A percentile compares a stretch with the other conserved stretches of the same genome.
phyloP scores from a whole-genome alignment of 2,113 vertebrate species.

The Sinocyclocheilus grahami region DNA sequence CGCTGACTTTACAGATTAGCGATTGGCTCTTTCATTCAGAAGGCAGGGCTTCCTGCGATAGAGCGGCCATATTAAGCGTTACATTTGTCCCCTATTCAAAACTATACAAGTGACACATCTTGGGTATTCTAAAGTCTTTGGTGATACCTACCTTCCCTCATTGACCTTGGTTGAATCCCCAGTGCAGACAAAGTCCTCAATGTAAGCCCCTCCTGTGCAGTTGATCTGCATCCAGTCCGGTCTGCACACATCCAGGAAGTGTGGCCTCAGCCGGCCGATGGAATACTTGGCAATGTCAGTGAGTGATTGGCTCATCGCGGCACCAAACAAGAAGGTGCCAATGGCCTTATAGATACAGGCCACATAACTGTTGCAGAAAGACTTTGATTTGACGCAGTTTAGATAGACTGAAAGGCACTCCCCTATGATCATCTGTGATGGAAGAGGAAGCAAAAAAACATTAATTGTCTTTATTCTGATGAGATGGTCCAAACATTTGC shows the following conservation, averaged over 20 bases:
- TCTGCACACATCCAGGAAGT: slow-evolving; percentile 90
- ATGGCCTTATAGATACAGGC: slow-evolving; percentile 90
- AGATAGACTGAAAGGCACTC: slow-evolving; percentile 86
- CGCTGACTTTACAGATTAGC: no score
- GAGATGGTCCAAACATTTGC: background rate
- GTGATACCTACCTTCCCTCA: slow-evolving; percentile 83
- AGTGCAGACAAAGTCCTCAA: slow-evolving; percentile 84
- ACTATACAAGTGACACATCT: no score
- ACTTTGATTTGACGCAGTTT: slow-evolving; percentile 88
- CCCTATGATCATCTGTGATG: slow-evolving; percentile 89
- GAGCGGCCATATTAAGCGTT: no score
- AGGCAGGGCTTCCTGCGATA: no score
- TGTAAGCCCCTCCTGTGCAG: slow-evolving; percentile 83
- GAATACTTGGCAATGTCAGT: slow-evolving; percentile 99
- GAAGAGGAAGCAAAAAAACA: slow-evolving; percentile 55
- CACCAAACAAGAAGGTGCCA: slow-evolving; percentile 94
- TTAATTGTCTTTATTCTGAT: background rate
- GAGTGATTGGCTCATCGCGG: slow-evolving; percentile 93
- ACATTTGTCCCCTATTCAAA: no score
- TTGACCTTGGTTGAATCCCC: slow-evolving; percentile 77
- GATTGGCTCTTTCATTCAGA: no score
- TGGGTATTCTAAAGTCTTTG: no score
- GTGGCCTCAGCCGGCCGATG: slow-evolving; percentile 91
- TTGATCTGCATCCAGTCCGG: slow-evolving; percentile 83
- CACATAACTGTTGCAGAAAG: slow-evolving; percentile 86